Percentiles rank a stretch among this genome's conserved stretches.
phyloP scores from a whole-genome alignment of 2,113 vertebrate genomes.

The Petaurus breviceps region DNA sequence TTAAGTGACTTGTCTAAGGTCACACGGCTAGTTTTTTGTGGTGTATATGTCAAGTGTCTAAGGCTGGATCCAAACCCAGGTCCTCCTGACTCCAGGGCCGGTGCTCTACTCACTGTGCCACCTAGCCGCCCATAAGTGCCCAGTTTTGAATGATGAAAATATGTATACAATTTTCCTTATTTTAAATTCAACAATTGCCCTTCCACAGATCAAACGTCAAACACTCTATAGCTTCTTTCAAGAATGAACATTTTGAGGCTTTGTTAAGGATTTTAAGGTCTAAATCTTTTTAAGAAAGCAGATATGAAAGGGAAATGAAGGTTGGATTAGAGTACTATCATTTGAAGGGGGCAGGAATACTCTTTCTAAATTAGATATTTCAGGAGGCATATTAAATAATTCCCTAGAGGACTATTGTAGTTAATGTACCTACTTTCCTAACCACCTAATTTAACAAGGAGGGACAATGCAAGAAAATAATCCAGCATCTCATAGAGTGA shows the following conservation, averaged over 20 bases:
- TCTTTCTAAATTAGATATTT: too few relatives aligned
- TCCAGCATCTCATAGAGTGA: neutral
- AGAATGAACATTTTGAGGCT: neutral
- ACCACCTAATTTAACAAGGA: rapidly evolving
- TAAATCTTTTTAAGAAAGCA: neutral
- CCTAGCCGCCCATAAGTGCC: too few relatives aligned
- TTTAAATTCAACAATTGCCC: neutral
- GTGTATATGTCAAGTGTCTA: too few relatives aligned
- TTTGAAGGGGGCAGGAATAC: neutral
- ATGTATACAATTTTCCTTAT: neutral
- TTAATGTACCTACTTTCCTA: neutral
- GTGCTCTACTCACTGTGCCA: too few relatives aligned
- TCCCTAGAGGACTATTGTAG: neutral
- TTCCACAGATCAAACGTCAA: neutral
- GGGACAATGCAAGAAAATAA: neutral
- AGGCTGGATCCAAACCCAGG: too few relatives aligned
- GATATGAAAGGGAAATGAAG: neutral
- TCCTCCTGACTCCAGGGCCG: too few relatives aligned
- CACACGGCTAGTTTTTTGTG: too few relatives aligned
- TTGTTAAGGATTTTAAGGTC: neutral
- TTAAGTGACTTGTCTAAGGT: too few relatives aligned
- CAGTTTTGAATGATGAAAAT: rapidly evolving
- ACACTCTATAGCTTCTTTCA: neutral
- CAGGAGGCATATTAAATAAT: rapidly evolving
- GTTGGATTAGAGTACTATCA: neutral